A percentile compares a stretch with the other conserved stretches of the same genome.
Evolutionary conservation across 2,797 vertebrate genomes (phyloP).

Genomic region (Siniperca undulata): DNA sequence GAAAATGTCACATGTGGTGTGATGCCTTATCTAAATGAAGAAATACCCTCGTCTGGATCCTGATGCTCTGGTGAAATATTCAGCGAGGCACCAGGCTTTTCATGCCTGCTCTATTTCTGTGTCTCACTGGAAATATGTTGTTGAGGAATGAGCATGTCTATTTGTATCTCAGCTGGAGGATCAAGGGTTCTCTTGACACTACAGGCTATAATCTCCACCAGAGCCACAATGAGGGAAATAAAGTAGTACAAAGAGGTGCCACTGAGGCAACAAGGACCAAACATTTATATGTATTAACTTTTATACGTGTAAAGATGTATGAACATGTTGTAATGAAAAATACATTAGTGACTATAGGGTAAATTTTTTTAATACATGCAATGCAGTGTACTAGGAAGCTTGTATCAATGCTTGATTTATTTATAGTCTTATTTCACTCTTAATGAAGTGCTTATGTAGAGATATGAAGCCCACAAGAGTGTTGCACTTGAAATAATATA

Average conservation of each 20-base stretch:
- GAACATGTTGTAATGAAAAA: background rate
- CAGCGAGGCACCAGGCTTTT: constrained; percentile 6
- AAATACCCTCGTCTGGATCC: constrained; percentile 18
- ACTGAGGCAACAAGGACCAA: background rate
- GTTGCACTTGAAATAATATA: background rate
- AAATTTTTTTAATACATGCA: background rate
- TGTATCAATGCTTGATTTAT: background rate
- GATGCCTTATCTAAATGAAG: constrained; percentile 3
- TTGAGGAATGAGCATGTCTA: constrained; percentile 16
- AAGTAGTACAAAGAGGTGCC: background rate
- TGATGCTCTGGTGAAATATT: constrained; percentile 8
- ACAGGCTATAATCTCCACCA: background rate
- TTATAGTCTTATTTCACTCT: background rate
- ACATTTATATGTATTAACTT: background rate
- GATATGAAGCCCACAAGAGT: background rate
- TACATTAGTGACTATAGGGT: background rate
- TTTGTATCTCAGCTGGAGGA: constrained; percentile 16
- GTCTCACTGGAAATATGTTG: constrained; percentile 11
- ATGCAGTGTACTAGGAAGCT: background rate
- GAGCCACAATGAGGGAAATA: background rate
- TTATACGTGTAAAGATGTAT: background rate
- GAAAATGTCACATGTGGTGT: background rate
- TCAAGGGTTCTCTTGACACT: background rate
- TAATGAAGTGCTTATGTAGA: background rate
- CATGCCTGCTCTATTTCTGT: constrained; percentile 26